These are phyloP conservation scores for Pseudachorutes palmiensis DNA, from an alignment of 1,140 invertebrate species.

Conservation along the genomic window DNA sequence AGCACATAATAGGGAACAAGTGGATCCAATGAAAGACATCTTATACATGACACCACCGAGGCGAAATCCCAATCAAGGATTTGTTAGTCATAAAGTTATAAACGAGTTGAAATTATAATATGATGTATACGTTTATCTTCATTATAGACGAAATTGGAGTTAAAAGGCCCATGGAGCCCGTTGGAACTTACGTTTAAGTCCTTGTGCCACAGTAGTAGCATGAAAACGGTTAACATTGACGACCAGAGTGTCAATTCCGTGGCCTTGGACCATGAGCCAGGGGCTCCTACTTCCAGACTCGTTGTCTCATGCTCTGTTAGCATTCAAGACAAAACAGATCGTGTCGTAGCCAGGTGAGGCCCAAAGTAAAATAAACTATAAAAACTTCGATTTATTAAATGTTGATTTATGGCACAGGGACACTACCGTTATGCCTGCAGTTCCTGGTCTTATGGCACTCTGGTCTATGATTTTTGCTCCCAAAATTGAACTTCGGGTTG, in stretches of 20 bases:
- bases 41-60: constrained; percentile 20
- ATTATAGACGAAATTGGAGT: constrained; percentile 15
- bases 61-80: no score
- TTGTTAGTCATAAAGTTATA: no score
- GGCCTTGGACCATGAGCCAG: constrained; percentile 67
- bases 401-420: constrained; percentile 41
- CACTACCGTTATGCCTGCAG: constrained; percentile 80
- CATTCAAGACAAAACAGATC: constrained; percentile 24
- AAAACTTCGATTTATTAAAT: background rate
- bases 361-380: background rate
- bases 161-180: constrained; percentile 65
- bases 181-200: constrained; percentile 62
- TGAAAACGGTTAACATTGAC: constrained; percentile 56
- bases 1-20: constrained; percentile 22
- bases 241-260: constrained; percentile 74
- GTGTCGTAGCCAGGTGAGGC: constrained; percentile 26
- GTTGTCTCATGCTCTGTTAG: constrained; percentile 23
- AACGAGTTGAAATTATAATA: no score
- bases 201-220: constrained; percentile 49
- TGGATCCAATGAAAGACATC: constrained; percentile 10
- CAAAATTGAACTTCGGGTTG: constrained; percentile 58
- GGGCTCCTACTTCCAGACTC: constrained; percentile 46
- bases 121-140: no score
- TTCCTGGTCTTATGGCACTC: constrained; percentile 67
- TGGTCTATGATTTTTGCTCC: constrained; percentile 73